Evolutionary conservation across 2,888 invertebrate species (phyloP), one percentile per base, ranked within the genome.

Genomic region (Mimas tiliae): DNA sequence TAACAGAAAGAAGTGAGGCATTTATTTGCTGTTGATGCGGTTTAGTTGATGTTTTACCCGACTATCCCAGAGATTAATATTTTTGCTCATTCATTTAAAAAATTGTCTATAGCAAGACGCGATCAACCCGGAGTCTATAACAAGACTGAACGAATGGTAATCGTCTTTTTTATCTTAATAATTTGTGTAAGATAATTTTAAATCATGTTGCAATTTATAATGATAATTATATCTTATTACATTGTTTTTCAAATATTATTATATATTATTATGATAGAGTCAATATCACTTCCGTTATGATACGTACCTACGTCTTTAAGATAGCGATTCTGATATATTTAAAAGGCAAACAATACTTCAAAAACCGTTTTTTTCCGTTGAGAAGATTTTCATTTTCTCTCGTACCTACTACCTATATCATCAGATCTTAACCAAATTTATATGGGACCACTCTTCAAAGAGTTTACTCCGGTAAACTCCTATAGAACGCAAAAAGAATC

Each of bases 21-120:
- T 12, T 21, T 55, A 55, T 55, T 55, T 55, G 6, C 42, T 66
- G 51, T 69, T 45, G 62, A 64, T 42, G 67, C 67, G 62, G 76
- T 68, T 72, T 75, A 72, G 72, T 74, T 71, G 74, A 72, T 72
- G 74, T 74, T 66, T 64, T 27, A 27, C 27, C 27, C 27, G 1
- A 3, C 27, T 27, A 4, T 4, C 27, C 27, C 27, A 4, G 27
- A 27, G 27, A 27, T 1, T 1, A 27, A 27, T 27, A 27, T 27
- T 27, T 4, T 27, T 27, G 4, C 4, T 27, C 67, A 69, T 70
- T 16, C n/a, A 4, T 33, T 53, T 33, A 73, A 63, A 70, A 72
- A 71, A 69, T 27, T 27, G 27, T 68, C 70, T 45, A 12, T 38
- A 1, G 38, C 38, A 38, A 34, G 34, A 6, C 7, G 3, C 6